These are phyloP conservation scores for Rhabdomys dilectus DNA, from an alignment of 2,113 vertebrate genomes.

Conservation along the genomic window DNA sequence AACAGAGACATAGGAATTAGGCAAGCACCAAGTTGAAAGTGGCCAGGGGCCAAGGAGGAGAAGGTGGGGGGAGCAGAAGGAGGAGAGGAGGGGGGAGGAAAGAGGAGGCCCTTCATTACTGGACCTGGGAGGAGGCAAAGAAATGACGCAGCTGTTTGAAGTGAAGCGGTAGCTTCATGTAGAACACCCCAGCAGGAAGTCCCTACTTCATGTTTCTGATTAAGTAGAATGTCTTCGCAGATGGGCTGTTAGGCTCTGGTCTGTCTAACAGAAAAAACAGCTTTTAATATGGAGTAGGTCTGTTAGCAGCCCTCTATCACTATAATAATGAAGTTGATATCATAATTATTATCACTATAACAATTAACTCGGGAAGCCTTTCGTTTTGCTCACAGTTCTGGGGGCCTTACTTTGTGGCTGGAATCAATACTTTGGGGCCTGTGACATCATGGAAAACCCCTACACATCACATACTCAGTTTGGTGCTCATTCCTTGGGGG, in stretches of 20 bases:
- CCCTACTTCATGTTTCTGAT: neutral
- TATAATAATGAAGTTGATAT: neutral
- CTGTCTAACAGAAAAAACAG: neutral
- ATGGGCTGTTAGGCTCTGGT: neutral
- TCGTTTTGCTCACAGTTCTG: neutral
- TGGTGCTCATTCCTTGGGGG: neutral
- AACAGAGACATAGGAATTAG: neutral
- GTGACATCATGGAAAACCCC: neutral
- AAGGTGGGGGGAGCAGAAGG: neutral
- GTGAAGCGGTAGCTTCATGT: neutral
- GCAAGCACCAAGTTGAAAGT: neutral
- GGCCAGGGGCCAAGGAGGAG: neutral
- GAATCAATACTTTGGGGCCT: neutral
- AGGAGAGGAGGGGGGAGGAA: neutral
- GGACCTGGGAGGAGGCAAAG: neutral
- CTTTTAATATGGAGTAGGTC: neutral
- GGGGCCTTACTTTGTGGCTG: too few relatives aligned
- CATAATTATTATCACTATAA: too few relatives aligned
- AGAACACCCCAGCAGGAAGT: neutral
- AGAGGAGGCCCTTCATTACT: neutral
- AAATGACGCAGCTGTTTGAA: neutral
- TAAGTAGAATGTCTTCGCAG: neutral
- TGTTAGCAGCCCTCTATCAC: neutral
- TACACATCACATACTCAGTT: rapidly evolving
- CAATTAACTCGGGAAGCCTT: neutral